Evolutionary conservation across 2,113 vertebrate species (phyloP).

Genomic region (Aythya baeri): DNA sequence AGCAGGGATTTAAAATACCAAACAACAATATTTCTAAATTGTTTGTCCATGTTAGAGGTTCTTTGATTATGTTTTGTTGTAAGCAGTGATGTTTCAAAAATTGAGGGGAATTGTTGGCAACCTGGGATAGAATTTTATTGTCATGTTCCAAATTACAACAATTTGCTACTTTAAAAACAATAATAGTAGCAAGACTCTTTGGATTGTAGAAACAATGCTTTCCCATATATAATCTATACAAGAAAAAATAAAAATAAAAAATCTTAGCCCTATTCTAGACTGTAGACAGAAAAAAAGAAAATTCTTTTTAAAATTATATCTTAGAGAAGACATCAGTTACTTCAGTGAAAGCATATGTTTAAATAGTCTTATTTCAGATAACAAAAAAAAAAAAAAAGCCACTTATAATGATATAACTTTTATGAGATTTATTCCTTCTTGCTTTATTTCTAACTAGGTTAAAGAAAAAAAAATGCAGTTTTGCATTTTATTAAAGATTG

Average conservation of each 20-base stretch:
- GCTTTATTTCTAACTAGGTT: neutral
- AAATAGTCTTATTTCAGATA: neutral
- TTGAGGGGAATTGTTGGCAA: neutral
- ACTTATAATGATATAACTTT: neutral
- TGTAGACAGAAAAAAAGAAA: neutral
- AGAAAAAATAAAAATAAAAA: neutral
- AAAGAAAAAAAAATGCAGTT: neutral
- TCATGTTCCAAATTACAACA: neutral
- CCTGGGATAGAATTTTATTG: neutral
- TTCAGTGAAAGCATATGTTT: neutral
- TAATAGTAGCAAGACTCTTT: neutral
- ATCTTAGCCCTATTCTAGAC: neutral
- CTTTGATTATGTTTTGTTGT: neutral
- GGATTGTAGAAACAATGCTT: neutral
- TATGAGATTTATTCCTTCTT: rapidly evolving
- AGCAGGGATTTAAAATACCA: neutral
- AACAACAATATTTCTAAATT: neutral
- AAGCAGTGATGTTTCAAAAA: neutral
- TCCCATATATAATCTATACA: neutral
- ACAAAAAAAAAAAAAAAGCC: too few relatives aligned
- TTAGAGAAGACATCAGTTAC: neutral
- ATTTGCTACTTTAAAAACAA: neutral
- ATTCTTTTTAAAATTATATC: neutral
- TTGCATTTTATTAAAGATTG: neutral
- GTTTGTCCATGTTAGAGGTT: neutral